Conservation (phyloP, 2,113 vertebrate species). For the Ceratotherium simum region DNA sequence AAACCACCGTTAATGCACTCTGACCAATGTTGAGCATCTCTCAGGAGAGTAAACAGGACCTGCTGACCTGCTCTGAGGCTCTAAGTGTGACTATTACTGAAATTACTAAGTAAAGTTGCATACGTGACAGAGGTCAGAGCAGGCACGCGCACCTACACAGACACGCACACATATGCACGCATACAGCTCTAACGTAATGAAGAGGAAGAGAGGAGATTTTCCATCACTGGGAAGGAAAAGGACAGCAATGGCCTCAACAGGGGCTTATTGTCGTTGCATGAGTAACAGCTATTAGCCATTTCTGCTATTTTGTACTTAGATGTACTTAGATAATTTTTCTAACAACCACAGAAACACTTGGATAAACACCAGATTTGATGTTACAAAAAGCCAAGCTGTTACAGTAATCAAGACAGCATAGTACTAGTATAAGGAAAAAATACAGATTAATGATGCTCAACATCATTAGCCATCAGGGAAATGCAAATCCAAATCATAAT, state of each 20-base stretch:
- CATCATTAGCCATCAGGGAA: background rate
- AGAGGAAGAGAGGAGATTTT: background rate
- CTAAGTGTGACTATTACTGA: slow-evolving; percentile 77
- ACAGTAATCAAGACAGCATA: slow-evolving; percentile 24
- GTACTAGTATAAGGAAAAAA: slow-evolving; percentile 35
- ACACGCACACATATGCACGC: background rate
- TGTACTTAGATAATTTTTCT: slow-evolving; percentile 49
- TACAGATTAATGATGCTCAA: background rate
- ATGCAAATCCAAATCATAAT: background rate
- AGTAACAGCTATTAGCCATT: slow-evolving; percentile 57
- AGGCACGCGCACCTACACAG: background rate
- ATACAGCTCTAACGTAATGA: background rate
- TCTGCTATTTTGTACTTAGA: slow-evolving; percentile 59
- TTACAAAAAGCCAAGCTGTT: slow-evolving; percentile 62
- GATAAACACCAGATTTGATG: slow-evolving; percentile 63
- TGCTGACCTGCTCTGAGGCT: slow-evolving; percentile 70
- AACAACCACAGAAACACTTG: slow-evolving; percentile 68
- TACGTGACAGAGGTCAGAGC: slow-evolving; percentile 67
- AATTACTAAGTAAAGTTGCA: slow-evolving; percentile 72
- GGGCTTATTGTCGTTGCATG: background rate
- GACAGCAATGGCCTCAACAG: background rate
- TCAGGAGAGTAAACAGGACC: slow-evolving; percentile 76
- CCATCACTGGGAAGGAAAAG: slow-evolving; percentile 18
- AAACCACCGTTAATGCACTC: slow-evolving; percentile 78
- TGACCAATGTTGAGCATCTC: slow-evolving; percentile 65